Evolutionary conservation across 2,888 invertebrate genomes (phyloP).

Genomic region (Rambutsinella grinnellia): DNA sequence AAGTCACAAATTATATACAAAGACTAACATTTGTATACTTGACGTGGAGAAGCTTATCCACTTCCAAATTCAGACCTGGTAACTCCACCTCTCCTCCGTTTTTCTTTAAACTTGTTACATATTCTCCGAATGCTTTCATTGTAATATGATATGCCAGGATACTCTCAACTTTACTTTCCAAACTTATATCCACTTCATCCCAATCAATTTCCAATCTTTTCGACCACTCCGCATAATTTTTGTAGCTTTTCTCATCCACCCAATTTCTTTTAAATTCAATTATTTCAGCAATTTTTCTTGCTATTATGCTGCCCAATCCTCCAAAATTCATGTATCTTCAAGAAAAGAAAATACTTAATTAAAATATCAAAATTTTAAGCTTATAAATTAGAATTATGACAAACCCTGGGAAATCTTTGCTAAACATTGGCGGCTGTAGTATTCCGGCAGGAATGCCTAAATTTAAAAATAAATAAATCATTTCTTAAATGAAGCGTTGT

Average conservation of each 20-base stretch:
- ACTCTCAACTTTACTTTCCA: conserved; percentile 24
- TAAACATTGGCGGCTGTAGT: conserved; percentile 16
- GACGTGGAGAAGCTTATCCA: conserved; percentile 25
- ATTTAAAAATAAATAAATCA: too few relatives aligned
- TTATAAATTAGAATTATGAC: not conserved
- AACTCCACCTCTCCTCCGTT: conserved; percentile 16
- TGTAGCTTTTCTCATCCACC: conserved; percentile 32
- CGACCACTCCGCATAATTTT: conserved; percentile 26
- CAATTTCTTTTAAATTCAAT: conserved; percentile 26
- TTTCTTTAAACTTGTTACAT: not conserved
- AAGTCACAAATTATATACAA: not conserved
- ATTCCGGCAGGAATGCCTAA: conserved; percentile 35
- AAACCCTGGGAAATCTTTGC: conserved; percentile 35
- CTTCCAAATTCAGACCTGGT: conserved; percentile 17
- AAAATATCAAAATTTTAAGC: not conserved
- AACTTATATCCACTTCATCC: conserved; percentile 16
- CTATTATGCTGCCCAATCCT: conserved; percentile 37
- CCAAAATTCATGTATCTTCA: conserved; percentile 42
- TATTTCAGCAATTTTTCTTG: conserved; percentile 19
- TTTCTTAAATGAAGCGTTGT: too few relatives aligned
- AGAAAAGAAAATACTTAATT: not conserved
- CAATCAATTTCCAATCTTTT: conserved; percentile 11
- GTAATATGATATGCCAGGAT: conserved; percentile 31
- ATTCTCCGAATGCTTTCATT: conserved; percentile 16
- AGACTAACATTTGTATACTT: conserved; percentile 41